A percentile compares a stretch with the other conserved stretches of the same genome.
Conservation (phyloP, 2,888 invertebrate species). For the Drosophila mercatorum region DNA sequence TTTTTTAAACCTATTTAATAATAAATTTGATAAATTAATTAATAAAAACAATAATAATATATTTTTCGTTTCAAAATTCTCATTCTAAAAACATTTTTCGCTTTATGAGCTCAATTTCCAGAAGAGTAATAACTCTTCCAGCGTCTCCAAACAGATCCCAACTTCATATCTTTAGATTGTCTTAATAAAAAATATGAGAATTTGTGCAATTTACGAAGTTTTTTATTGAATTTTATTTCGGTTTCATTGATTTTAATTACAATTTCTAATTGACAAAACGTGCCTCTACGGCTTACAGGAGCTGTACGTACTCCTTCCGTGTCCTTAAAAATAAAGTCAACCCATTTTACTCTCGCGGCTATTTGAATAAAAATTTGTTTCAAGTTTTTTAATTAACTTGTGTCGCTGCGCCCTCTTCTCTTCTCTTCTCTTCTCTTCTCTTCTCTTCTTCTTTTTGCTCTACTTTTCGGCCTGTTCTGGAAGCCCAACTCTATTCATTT, state of each 20-base stretch:
- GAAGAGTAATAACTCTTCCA: too few relatives aligned
- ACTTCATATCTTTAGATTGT: neutral
- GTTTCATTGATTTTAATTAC: conserved; percentile 30
- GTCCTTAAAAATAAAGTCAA: conserved; percentile 28
- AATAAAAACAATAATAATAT: neutral
- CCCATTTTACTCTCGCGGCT: conserved; percentile 40
- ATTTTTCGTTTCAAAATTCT: neutral
- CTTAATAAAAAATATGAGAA: neutral
- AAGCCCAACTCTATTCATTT: conserved; percentile 22
- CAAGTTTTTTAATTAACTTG: conserved; percentile 75
- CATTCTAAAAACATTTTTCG: neutral
- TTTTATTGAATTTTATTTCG: conserved; percentile 17
- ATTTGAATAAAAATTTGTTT: conserved; percentile 40
- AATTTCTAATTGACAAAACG: conserved; percentile 25
- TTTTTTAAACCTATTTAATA: too few relatives aligned
- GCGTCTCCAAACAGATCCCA: neutral
- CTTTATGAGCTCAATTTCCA: neutral
- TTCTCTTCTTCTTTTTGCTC: neutral
- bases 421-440: neutral
- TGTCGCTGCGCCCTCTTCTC: conserved; percentile 33
- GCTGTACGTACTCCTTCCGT: neutral
- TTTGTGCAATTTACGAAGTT: neutral
- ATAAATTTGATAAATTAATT: too few relatives aligned
- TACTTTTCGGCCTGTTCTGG: neutral
- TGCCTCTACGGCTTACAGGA: neutral